These are phyloP conservation scores for Amblyteles armatorius DNA, from an alignment of 2,888 invertebrate species.

Conservation along the genomic window DNA sequence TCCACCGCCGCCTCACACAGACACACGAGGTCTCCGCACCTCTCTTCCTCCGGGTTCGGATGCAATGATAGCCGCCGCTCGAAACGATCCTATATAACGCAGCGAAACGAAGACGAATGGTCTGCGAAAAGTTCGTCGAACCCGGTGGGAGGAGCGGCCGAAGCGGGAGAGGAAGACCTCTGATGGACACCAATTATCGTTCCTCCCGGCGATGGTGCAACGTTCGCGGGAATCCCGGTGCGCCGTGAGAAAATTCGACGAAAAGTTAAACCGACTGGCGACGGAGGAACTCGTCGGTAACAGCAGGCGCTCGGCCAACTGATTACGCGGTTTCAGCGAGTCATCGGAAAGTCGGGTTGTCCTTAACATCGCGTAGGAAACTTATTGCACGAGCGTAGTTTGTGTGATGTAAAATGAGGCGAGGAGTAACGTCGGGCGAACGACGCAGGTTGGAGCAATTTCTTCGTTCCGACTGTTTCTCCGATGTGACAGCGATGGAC, in stretches of 20 bases:
- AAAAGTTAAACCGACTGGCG: conserved; percentile 37
- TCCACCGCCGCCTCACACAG: neutral
- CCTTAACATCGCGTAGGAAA: conserved; percentile 3
- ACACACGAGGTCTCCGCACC: neutral
- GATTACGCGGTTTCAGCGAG: conserved; percentile 39
- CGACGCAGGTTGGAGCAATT: neutral
- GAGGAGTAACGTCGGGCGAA: neutral
- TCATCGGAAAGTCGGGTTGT: conserved; percentile 12
- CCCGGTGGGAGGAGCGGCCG: neutral
- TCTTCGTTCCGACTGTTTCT: neutral
- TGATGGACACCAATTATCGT: conserved; percentile 54
- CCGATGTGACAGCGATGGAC: neutral
- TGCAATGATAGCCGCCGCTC: conserved; percentile 13
- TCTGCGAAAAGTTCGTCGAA: conserved; percentile 50
- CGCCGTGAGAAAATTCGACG: conserved; percentile 47
- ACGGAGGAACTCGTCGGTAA: neutral
- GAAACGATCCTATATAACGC: conserved; percentile 24
- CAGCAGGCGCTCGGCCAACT: conserved; percentile 17
- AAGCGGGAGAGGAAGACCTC: conserved; percentile 12
- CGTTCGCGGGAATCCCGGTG: conserved; percentile 21
- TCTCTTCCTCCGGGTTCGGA: neutral
- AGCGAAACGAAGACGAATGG: conserved; percentile 42
- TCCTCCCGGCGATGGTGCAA: conserved; percentile 19
- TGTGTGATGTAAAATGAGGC: neutral
- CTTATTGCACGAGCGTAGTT: neutral